Evolutionary conservation across 2,888 invertebrate genomes (phyloP).

Genomic region (Chironomus riparius): DNA sequence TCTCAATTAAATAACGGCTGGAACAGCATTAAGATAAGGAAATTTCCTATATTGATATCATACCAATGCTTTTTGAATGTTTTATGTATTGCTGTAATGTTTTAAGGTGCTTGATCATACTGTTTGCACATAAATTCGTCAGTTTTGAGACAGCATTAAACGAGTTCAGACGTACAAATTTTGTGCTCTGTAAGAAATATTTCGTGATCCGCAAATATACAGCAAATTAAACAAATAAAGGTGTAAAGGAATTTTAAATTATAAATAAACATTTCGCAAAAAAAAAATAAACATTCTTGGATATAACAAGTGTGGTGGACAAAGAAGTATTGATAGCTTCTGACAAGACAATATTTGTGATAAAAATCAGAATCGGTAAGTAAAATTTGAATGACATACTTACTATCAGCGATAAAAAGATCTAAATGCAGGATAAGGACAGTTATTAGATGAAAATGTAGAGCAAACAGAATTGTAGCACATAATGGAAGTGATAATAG

Average conservation of each 20-base stretch:
- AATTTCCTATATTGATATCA: too few relatives aligned
- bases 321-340: too few relatives aligned
- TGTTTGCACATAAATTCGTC: neutral
- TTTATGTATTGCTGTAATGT: neutral
- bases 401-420: neutral
- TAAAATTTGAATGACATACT: neutral
- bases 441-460: neutral
- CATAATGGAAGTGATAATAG: neutral
- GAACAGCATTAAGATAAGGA: too few relatives aligned
- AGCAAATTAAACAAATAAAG: neutral
- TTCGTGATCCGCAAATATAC: neutral
- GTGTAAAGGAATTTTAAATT: neutral
- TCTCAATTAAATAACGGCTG: too few relatives aligned
- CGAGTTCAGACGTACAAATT: neutral
- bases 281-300: neutral
- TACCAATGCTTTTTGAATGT: neutral
- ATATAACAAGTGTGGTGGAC: too few relatives aligned
- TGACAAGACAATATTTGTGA: too few relatives aligned
- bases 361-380: too few relatives aligned
- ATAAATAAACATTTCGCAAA: neutral
- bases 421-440: neutral
- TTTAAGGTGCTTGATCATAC: neutral
- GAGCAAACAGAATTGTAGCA: neutral
- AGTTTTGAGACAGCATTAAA: neutral
- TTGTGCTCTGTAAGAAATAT: neutral